A percentile compares a stretch with the other conserved stretches of the same genome.
Conservation (phyloP, 2,113 vertebrate species). For the Leptodactylus fuscus region DNA sequence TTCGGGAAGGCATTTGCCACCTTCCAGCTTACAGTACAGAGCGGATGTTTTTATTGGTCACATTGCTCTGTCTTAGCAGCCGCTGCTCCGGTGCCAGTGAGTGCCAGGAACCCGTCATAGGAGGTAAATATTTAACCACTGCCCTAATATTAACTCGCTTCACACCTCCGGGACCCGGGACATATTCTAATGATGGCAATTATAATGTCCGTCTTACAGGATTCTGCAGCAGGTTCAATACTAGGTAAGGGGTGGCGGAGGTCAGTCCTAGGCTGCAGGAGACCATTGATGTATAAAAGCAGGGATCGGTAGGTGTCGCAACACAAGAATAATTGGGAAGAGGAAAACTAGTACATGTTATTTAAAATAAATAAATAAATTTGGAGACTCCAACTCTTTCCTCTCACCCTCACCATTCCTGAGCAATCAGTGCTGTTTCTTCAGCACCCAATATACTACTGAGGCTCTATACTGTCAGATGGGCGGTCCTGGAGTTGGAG, state of each 20-base stretch:
- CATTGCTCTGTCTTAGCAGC: neutral
- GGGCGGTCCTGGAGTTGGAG: no score
- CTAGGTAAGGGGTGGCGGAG: neutral
- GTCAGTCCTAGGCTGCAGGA: no score
- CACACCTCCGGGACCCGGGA: neutral
- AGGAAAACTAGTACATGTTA: no score
- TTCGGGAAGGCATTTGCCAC: neutral
- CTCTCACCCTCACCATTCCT: no score
- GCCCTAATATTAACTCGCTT: constrained; percentile 23
- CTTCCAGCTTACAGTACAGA: neutral
- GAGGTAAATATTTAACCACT: constrained; percentile 44
- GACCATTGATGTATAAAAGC: no score
- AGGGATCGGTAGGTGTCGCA: no score
- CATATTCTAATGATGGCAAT: neutral
- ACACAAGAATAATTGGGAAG: no score
- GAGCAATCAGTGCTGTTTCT: no score
- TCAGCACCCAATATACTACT: no score
- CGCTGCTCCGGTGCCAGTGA: neutral
- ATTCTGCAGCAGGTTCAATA: neutral
- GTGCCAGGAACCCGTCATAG: neutral
- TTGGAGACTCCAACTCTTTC: no score
- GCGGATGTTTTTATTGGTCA: neutral
- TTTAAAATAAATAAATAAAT: no score
- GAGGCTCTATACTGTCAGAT: no score
- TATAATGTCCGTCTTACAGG: neutral